phyloP scores from a whole-genome alignment of 2,888 invertebrate genomes.

The Atrina japonica region DNA sequence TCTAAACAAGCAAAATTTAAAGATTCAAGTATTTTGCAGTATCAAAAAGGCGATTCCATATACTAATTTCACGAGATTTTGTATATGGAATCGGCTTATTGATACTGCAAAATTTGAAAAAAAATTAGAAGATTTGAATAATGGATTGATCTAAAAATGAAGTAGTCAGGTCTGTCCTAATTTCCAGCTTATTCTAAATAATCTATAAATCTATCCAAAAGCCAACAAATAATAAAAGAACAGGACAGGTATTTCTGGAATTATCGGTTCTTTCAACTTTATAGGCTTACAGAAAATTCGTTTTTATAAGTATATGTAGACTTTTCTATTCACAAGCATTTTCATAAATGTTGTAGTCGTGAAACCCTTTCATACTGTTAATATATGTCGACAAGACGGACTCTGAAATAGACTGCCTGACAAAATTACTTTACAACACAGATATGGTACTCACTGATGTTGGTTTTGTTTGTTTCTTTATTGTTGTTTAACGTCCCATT shows the following conservation, averaged over 20 bases:
- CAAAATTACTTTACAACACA: constrained; percentile 14
- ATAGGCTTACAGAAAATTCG: constrained; percentile 14
- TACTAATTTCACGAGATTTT: constrained; percentile 34
- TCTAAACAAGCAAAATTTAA: constrained; percentile 27
- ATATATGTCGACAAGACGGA: constrained; percentile 27
- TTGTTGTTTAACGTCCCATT: too few species aligned
- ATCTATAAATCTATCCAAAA: constrained; percentile 16
- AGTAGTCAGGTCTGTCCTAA: constrained; percentile 18
- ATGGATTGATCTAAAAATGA: constrained; percentile 17
- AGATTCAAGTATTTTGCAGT: constrained; percentile 22
- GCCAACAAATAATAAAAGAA: constrained; percentile 7
- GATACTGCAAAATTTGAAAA: constrained; percentile 9
- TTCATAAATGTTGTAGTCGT: constrained; percentile 16
- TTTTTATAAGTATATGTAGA: constrained; percentile 17
- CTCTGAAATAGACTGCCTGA: constrained; percentile 33
- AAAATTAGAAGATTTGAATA: constrained; percentile 17
- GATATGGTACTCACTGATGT: constrained; percentile 27
- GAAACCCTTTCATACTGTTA: constrained; percentile 36
- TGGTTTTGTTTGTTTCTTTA: too few species aligned
- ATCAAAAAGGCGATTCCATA: too few species aligned
- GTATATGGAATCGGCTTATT: constrained; percentile 34
- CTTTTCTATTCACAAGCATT: constrained; percentile 32
- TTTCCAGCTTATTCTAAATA: constrained; percentile 25
- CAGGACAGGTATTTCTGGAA: constrained; percentile 4
- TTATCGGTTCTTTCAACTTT: constrained; percentile 25